Conservation (phyloP, 2,113 vertebrate species). For the Amazona vittata region DNA sequence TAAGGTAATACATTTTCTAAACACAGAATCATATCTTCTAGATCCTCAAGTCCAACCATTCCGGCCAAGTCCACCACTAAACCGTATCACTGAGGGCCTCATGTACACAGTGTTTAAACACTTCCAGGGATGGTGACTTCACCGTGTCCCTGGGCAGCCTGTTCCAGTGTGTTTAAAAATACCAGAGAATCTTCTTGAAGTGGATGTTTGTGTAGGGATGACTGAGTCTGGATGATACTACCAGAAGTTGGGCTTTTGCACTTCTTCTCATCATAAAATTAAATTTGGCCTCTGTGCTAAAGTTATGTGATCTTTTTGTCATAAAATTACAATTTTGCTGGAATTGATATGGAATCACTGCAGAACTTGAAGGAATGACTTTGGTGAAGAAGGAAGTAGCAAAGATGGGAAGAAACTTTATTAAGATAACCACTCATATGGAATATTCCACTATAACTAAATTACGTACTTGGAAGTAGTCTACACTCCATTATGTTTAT, state of each 20-base stretch:
- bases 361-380: neutral
- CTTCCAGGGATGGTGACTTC: neutral
- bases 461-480: neutral
- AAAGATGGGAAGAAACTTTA: neutral
- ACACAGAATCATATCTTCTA: neutral
- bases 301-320: neutral
- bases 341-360: neutral
- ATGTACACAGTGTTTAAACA: neutral
- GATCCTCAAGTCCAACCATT: neutral
- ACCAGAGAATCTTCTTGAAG: neutral
- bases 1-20: constrained; percentile 79
- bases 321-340: neutral
- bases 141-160: neutral
- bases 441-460: neutral
- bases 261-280: neutral
- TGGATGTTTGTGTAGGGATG: neutral
- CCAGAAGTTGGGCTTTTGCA: neutral
- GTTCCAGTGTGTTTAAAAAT: neutral
- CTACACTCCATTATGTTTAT: neutral
- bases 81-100: neutral
- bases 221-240: neutral
- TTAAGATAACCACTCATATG: neutral
- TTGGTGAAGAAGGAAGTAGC: neutral
- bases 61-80: neutral
- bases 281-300: neutral